phyloP scores from a whole-genome alignment of 2,888 invertebrate species.

The Agrochola lota region DNA sequence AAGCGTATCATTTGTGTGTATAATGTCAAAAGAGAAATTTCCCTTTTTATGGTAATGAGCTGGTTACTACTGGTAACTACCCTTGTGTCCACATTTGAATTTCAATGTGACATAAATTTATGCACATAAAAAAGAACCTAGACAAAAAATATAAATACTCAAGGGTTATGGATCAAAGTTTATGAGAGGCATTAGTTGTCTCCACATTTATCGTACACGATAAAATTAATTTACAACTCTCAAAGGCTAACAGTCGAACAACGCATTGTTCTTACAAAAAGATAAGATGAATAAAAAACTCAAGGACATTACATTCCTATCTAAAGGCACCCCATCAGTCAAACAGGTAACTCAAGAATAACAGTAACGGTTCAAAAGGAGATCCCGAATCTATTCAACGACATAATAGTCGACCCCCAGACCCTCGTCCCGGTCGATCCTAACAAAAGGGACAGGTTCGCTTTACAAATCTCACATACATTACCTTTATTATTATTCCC shows the following conservation, averaged over 20 bases:
- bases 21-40: slow-evolving; percentile 42
- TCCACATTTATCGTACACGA: slow-evolving; percentile 33
- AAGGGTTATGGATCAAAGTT: slow-evolving; percentile 4
- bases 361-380: slow-evolving; percentile 77
- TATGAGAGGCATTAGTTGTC: slow-evolving; percentile 24
- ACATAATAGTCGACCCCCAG: slow-evolving; percentile 73
- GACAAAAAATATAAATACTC: slow-evolving; percentile 2
- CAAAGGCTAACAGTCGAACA: slow-evolving; percentile 24
- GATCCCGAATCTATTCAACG: slow-evolving; percentile 78
- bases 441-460: slow-evolving; percentile 81
- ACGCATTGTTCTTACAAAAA: slow-evolving; percentile 35
- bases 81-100: slow-evolving; percentile 13
- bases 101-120: slow-evolving; percentile 17
- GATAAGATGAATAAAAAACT: slow-evolving; percentile 53
- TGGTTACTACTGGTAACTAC: slow-evolving; percentile 11
- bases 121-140: neutral
- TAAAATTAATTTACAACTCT: slow-evolving; percentile 42
- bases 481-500: slow-evolving; percentile 78
- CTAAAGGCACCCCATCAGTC: slow-evolving; percentile 61
- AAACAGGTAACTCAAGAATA: slow-evolving; percentile 77
- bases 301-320: slow-evolving; percentile 68
- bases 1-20: slow-evolving; percentile 31
- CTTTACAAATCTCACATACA: slow-evolving; percentile 79
- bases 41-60: slow-evolving; percentile 30
- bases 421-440: slow-evolving; percentile 74